Evolutionary conservation across 2,888 invertebrate genomes (phyloP), one percentile per base, ranked within the genome.

Genomic region (Tinea semifulvella): DNA sequence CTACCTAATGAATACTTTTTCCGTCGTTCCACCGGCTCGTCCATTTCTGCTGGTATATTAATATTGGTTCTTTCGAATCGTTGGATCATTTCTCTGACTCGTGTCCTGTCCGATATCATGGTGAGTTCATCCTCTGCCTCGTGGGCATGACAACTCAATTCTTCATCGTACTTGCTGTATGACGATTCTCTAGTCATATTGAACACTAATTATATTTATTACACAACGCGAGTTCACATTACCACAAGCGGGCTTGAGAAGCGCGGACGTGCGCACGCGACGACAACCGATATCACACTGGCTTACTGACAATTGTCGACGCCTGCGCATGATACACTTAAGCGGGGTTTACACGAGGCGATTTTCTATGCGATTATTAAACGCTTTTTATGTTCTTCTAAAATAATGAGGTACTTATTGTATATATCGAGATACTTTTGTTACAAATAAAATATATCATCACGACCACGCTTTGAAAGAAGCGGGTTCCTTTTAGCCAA

Each of bases 111-210:
- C 49, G 65, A 66, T 53, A 69, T 66, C 49, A 70, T 61, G 49
- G 68, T 13, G 2, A 14, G 28, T 2, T 42, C 38, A 8, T 28
- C 40, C 46, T 77, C 77, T 50, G 69, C 72, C 46, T 74, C 75
- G 40, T 66, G 65, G 43, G 56, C 60, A 46, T 69, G 63, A 42
- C 67, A 58, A 16, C 64, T 61, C 10, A 68, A 62, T 47, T 71
- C 75, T 48, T 69, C 65, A 44, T 68, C 64, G 45, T 68, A 57
- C 47, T 63, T 63, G 22, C 61, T 58, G 58, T 60, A 64, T 48
- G 65, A 54, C 48, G 76, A 70, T 52, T 77, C 77, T 54, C 73
- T 72, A 56, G 76, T 77, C 75, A 79, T 80, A 53, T 56, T 61
- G 65, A 52, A 50, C 55, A 60, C 55, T 57, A 49, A 52, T 54